A percentile compares a stretch with the other conserved stretches of the same genome.
Conservation (phyloP, 2,888 invertebrate genomes). For the Rhaphigaster nebulosa region DNA sequence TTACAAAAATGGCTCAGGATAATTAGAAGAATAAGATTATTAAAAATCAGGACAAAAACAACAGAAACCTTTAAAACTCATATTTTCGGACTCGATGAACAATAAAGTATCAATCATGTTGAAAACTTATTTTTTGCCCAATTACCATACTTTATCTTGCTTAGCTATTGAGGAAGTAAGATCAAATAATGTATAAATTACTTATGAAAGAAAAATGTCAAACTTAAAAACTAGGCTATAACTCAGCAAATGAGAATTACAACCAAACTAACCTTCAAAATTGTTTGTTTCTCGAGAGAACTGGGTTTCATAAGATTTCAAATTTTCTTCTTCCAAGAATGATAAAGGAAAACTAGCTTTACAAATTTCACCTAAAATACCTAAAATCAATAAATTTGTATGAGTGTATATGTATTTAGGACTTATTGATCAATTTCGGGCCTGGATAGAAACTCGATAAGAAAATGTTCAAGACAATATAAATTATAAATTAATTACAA, state of each 20-base stretch:
- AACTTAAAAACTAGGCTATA: not conserved
- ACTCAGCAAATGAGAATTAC: not conserved
- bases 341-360: not conserved
- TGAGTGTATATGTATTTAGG: too few relatives aligned
- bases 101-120: not conserved
- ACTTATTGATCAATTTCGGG: too few relatives aligned
- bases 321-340: not conserved
- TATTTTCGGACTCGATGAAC: not conserved
- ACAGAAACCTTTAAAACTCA: too few relatives aligned
- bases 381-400: not conserved
- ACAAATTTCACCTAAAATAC: slow-evolving; percentile 2
- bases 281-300: not conserved
- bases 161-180: not conserved
- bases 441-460: too few relatives aligned
- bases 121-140: not conserved
- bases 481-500: too few relatives aligned
- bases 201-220: not conserved
- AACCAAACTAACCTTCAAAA: not conserved
- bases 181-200: not conserved
- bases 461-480: too few relatives aligned
- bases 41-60: too few relatives aligned
- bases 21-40: too few relatives aligned
- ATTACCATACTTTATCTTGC: not conserved
- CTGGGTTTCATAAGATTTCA: not conserved
- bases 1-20: too few relatives aligned